phyloP scores from a whole-genome alignment of 2,113 vertebrate genomes.

The Falcunculus frontatus region DNA sequence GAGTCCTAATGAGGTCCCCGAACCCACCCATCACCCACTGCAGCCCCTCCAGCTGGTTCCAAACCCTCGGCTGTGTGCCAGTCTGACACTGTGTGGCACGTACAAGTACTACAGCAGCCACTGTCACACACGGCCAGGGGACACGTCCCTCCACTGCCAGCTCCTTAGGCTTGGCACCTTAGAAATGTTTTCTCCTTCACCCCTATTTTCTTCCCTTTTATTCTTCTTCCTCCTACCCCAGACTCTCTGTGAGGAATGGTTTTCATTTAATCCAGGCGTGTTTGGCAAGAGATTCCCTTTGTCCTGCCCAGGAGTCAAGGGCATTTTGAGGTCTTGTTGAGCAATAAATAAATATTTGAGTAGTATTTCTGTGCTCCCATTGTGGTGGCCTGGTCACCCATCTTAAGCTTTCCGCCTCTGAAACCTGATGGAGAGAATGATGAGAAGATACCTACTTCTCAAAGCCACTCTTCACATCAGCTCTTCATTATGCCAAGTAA shows the following conservation, averaged over 20 bases:
- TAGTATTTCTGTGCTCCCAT: background rate
- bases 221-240: background rate
- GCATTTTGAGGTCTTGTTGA: background rate
- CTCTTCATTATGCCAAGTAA: background rate
- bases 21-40: background rate
- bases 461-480: background rate
- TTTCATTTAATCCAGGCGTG: background rate
- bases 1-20: background rate
- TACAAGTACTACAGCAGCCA: background rate
- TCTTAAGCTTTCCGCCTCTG: background rate
- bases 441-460: background rate
- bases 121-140: background rate
- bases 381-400: background rate
- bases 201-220: background rate
- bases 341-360: background rate
- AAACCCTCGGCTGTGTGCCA: background rate
- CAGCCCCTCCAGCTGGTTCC: background rate
- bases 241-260: background rate
- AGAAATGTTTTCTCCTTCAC: background rate
- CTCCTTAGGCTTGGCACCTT: background rate
- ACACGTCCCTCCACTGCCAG: accelerated
- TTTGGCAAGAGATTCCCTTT: slow-evolving; percentile 13
- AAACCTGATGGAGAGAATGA: background rate
- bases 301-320: background rate
- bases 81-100: background rate